Evolutionary conservation across 30 jellyfish, hydroid and myxozoan species (phyloP).

Genomic region (Nemopilema nomurai): DNA sequence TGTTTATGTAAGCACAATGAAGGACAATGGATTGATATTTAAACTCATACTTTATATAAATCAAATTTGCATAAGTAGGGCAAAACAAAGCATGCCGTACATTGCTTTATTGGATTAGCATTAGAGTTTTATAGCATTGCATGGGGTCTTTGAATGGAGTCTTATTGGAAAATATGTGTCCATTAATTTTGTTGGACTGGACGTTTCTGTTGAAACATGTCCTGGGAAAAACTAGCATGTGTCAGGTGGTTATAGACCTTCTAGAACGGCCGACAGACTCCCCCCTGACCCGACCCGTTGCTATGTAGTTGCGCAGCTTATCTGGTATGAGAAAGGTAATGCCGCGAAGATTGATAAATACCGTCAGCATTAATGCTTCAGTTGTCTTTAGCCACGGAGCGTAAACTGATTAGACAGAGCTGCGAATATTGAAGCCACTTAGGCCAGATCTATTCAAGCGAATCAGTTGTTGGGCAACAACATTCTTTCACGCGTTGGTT

Average conservation of each 20-base stretch:
- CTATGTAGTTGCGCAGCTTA: not conserved
- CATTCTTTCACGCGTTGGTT: not conserved
- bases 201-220: not conserved
- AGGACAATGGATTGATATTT: too few relatives aligned
- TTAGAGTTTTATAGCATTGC: not conserved
- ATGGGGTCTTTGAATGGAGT: not conserved
- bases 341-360: not conserved
- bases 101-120: not conserved
- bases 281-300: not conserved
- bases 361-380: not conserved
- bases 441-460: not conserved
- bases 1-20: too few relatives aligned
- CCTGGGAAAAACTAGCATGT: not conserved
- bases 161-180: not conserved
- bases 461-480: not conserved
- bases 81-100: not conserved
- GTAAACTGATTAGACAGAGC: not conserved
- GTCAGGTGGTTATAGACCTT: not conserved
- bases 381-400: not conserved
- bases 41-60: too few relatives aligned
- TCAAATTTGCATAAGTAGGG: not conserved
- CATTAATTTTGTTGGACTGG: not conserved
- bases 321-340: not conserved
- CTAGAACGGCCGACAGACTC: not conserved
- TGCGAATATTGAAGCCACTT: not conserved